phyloP scores from a whole-genome alignment of 2,888 invertebrate genomes.

The Xylota segnis region DNA sequence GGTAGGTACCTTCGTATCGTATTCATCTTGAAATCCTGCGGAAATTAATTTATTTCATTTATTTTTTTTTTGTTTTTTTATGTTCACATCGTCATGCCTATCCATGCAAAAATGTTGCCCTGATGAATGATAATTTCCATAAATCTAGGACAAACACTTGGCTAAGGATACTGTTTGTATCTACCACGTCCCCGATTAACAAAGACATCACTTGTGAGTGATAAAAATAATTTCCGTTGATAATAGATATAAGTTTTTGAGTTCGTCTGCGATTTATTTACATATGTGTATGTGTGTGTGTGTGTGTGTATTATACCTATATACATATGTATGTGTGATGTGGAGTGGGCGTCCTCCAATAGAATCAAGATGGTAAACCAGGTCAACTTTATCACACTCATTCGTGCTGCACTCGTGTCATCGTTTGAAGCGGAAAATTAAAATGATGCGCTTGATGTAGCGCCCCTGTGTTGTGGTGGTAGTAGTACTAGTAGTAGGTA shows the following conservation, averaged over 20 bases:
- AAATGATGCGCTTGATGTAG: slow-evolving; percentile 65
- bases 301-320: not conserved
- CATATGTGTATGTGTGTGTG: slow-evolving; percentile 7
- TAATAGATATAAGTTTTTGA: slow-evolving; percentile 45
- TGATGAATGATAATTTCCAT: slow-evolving; percentile 17
- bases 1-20: not conserved
- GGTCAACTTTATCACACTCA: slow-evolving; percentile 69
- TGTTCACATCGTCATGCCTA: slow-evolving; percentile 5
- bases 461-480: slow-evolving; percentile 34
- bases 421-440: slow-evolving; percentile 70
- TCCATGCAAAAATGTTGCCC: slow-evolving; percentile 42
- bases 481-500: slow-evolving; percentile 25
- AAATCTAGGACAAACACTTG: slow-evolving; percentile 32
- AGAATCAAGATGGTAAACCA: slow-evolving; percentile 60
- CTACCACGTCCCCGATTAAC: slow-evolving; percentile 33
- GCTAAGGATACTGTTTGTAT: slow-evolving; percentile 12
- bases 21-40: slow-evolving; percentile 6
- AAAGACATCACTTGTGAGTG: slow-evolving; percentile 44
- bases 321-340: not conserved
- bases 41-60: slow-evolving; percentile 6
- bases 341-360: slow-evolving; percentile 27
- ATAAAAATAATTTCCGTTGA: slow-evolving; percentile 59
- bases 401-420: slow-evolving; percentile 69
- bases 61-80: slow-evolving; percentile 3
- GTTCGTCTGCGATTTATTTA: slow-evolving; percentile 37